Base-by-base conservation (phyloP, 92 coral and sea anemone genomes). In the Montipora capitata region DNA sequence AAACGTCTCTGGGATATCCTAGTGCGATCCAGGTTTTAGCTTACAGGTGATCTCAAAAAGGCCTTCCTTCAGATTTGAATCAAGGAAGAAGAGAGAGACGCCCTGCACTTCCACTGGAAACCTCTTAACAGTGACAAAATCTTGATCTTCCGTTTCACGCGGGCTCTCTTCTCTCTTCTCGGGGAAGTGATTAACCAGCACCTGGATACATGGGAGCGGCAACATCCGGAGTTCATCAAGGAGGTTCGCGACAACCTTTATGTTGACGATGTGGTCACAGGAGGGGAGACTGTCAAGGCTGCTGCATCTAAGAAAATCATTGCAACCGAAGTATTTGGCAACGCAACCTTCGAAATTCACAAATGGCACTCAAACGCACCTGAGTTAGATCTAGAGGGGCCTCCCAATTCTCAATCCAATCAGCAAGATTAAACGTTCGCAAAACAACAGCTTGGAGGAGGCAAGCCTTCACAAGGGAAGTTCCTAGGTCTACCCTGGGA, bases 401-500 rank as follows among this genome's bases (percentile, higher is more conserved):
- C n/a, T 78, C 81, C 56, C 15, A 62, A 70, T 35, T 48, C 84
- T 20, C 72, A 83, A 5, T 42, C 83, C 73, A 77, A 61, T 10
- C 65, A 63, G 52, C 69, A 78, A 58, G 94, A 91, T n/a, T 77
- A 77, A 63, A 82, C 94, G 8, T 61, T 77, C 77, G 87, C 92
- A 14, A 87, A 92, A 83, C 87, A 85, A 18, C 89, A 92, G 54
- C 83, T 87, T 5, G 94, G 89, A 76, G 92, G 84, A 73, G 45
- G 65, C 6, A 81, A 72, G 64, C 87, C 82, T 45, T 40, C 83
- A 79, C 63, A 17, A 73, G 89, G 69, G 77, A 84, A 44, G 52
- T 84, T 92, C 43, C 68, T 88, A n/a, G 95, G 90, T 40, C 72
- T 92, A 7, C 93, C 86, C 48, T 89, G 89, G 96, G 82, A 89